These are phyloP conservation scores for Tetragonula clypearis DNA, from an alignment of 1,140 invertebrate genomes.

Conservation along the genomic window DNA sequence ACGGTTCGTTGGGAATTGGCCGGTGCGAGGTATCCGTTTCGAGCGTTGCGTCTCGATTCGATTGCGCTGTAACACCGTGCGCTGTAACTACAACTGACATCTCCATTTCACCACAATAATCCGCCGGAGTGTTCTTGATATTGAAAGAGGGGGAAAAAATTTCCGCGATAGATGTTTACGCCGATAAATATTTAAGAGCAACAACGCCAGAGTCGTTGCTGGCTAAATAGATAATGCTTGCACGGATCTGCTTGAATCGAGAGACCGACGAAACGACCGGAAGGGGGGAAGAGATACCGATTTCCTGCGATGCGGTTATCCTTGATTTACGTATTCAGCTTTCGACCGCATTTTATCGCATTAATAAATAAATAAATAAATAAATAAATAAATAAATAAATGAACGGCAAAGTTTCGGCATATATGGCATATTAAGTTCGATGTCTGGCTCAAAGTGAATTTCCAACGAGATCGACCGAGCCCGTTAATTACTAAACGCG, in stretches of 20 bases:
- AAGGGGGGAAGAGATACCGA: not conserved
- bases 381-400: slow-evolving; percentile 52
- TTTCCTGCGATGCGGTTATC: slow-evolving; percentile 34
- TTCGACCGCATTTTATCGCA: slow-evolving; percentile 10
- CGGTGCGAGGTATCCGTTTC: not conserved
- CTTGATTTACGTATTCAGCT: slow-evolving; percentile 56
- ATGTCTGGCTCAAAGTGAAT: slow-evolving; percentile 58
- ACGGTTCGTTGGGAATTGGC: slow-evolving; percentile 21
- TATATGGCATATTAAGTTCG: slow-evolving; percentile 45
- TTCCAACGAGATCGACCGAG: slow-evolving; percentile 47
- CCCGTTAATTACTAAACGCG: slow-evolving; percentile 51
- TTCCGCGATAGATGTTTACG: slow-evolving; percentile 25
- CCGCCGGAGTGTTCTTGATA: not conserved
- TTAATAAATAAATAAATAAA: slow-evolving; percentile 62
- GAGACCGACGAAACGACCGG: no score
- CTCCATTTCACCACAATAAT: slow-evolving; percentile 10
- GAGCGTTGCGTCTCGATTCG: slow-evolving; percentile 13
- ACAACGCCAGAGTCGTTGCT: not conserved
- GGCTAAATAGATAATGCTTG: not conserved
- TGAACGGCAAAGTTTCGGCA: slow-evolving; percentile 46
- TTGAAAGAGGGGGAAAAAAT: slow-evolving; percentile 1
- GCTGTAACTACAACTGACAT: slow-evolving; percentile 23
- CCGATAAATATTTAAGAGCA: not conserved
- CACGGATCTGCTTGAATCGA: slow-evolving; percentile 3
- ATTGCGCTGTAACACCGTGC: no score